Evolutionary conservation across 1,140 invertebrate genomes (phyloP).

Genomic region (Harlomillsia oculata): DNA sequence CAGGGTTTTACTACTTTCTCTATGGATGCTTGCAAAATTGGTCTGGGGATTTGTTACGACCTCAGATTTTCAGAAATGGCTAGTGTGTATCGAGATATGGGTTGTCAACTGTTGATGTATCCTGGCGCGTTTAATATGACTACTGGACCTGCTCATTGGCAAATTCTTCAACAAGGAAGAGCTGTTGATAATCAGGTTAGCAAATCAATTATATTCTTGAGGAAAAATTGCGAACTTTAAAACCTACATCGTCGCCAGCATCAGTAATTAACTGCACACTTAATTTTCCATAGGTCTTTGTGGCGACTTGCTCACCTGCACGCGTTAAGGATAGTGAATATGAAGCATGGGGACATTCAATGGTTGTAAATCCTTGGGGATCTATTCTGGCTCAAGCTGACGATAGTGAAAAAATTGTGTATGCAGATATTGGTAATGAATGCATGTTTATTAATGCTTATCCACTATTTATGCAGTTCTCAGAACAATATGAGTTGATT

Average conservation of each 20-base stretch:
- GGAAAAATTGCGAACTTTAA: no score
- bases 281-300: slow-evolving; percentile 10
- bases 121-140: slow-evolving; percentile 95
- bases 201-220: not conserved
- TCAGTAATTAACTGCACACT: not conserved
- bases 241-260: no score
- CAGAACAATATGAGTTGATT: slow-evolving; percentile 36
- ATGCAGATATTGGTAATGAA: slow-evolving; percentile 58
- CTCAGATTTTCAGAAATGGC: slow-evolving; percentile 84
- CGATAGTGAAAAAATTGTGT: slow-evolving; percentile 58
- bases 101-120: slow-evolving; percentile 75
- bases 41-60: slow-evolving; percentile 90
- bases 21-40: slow-evolving; percentile 64
- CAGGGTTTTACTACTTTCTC: slow-evolving; percentile 64
- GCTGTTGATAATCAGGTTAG: slow-evolving; percentile 82
- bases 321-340: slow-evolving; percentile 61
- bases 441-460: not conserved
- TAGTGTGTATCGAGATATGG: slow-evolving; percentile 63
- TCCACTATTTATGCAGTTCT: not conserved
- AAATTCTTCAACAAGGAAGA: slow-evolving; percentile 63
- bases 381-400: slow-evolving; percentile 60
- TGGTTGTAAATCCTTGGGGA: slow-evolving; percentile 75
- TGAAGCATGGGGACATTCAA: slow-evolving; percentile 80
- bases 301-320: slow-evolving; percentile 38
- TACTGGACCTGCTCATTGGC: slow-evolving; percentile 87